Evolutionary conservation across 2,797 vertebrate genomes (phyloP), one percentile per base, ranked within the genome.

Genomic region (Trachops cirrhosus): DNA sequence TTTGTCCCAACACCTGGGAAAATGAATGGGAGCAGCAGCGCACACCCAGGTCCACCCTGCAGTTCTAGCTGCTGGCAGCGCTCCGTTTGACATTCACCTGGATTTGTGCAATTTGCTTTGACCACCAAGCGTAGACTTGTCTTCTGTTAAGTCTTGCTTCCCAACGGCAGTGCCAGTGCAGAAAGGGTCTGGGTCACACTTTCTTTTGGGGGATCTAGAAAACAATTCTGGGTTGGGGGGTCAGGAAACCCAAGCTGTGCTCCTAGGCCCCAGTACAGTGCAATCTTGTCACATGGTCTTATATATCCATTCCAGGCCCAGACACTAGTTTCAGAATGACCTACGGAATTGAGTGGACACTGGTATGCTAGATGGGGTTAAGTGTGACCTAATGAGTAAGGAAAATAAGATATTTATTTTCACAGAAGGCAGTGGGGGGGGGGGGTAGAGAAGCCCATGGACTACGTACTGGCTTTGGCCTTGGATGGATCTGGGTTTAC

Each of bases 371-470:
- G 26, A 29, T 52, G 52, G 46, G 22, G 24, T 75, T 73, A 39
- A 79, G 6, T 44, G 34, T 18, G 24, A 83, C 21, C 39, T 82
- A 67, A 86, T n/a, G 32, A 4, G 4, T 46, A 71, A 86, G 50
- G 16, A 93, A 50, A 71, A 77, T 50, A 46, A 32, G 12, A 7
- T 37, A 18, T 70, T 70, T 75, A 57, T 21, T 71, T 21, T 71
- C 34, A 75, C 26, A 59, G 15, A 10, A 14, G 14, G 0, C 3
- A 0, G 0, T 41, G 11, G 11, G 16, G 9, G 22, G 11, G 11
- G 19, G 5, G 29, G 29, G 14, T 7, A n/a, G 41, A 48, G 44
- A 87, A 64, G 32, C n/a, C 16, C 6, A 6, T 16, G 44, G 68
- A 86, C 70, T 18, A 22, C 82, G n/a, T 1, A 2, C 19, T 75